These are phyloP conservation scores for Salvelinus alpinus DNA, from an alignment of 2,113 vertebrate species.

Conservation along the genomic window DNA sequence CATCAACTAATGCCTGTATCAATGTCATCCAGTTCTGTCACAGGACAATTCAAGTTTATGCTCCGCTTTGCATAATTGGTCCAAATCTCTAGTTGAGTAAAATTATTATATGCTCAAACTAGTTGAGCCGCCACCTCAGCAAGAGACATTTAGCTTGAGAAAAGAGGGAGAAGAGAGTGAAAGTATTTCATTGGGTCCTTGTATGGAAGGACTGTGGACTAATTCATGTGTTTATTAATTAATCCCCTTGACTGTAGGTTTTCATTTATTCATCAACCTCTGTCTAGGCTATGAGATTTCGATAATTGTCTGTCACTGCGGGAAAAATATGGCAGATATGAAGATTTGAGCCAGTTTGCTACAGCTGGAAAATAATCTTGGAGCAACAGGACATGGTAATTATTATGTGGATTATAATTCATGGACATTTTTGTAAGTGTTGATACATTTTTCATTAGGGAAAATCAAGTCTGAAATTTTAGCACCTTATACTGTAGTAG, in stretches of 20 bases:
- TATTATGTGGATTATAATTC: no score
- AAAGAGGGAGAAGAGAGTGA: background rate
- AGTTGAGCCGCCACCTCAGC: background rate
- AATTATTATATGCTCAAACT: background rate
- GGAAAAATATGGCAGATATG: background rate
- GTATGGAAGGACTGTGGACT: background rate
- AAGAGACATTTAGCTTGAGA: background rate
- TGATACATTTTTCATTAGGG: no score
- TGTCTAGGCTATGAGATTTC: background rate
- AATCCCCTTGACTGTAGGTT: background rate
- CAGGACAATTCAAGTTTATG: no score
- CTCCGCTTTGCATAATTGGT: conserved; percentile 6
- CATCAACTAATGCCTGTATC: no score
- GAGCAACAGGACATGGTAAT: no score
- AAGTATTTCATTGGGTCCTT: background rate
- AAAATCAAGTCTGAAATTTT: no score
- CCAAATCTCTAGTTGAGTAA: conserved; percentile 1
- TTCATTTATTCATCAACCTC: conserved; percentile 2
- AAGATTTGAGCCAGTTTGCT: background rate
- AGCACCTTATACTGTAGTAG: background rate
- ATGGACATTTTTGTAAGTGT: no score
- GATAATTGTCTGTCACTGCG: background rate
- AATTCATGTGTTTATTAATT: conserved; percentile 4
- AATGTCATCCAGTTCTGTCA: no score
- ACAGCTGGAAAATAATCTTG: no score